These are phyloP conservation scores for Blastobasis lacticolella DNA, from an alignment of 2,888 invertebrate species.

Conservation along the genomic window DNA sequence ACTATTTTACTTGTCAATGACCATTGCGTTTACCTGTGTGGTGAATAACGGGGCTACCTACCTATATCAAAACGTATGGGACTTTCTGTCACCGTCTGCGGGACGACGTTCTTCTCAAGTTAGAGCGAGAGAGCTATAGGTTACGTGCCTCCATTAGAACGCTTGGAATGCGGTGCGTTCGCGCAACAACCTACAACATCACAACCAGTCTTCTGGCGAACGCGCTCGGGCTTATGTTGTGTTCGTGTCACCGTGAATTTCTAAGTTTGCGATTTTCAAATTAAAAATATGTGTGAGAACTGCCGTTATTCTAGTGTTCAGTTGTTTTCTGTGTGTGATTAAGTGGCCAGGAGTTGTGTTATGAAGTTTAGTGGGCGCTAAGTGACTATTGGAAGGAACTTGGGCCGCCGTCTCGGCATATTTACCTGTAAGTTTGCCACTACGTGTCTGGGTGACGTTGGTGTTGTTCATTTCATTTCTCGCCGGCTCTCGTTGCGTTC, in stretches of 20 bases:
- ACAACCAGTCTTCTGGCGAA: conserved; percentile 23
- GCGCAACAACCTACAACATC: conserved; percentile 48
- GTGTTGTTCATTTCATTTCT: conserved; percentile 4
- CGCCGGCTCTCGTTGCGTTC: conserved; percentile 3
- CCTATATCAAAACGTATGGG: conserved; percentile 41
- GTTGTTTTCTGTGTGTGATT: conserved; percentile 45
- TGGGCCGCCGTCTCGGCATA: conserved; percentile 44
- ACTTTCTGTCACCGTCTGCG: conserved; percentile 25
- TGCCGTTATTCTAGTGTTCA: conserved; percentile 49
- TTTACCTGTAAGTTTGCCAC: conserved; percentile 59
- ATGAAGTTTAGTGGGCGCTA: conserved; percentile 66
- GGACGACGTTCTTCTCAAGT: conserved; percentile 6
- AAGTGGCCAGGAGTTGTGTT: conserved; percentile 54
- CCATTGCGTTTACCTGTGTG: conserved; percentile 47
- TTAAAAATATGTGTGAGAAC: conserved; percentile 62
- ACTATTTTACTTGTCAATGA: conserved; percentile 24
- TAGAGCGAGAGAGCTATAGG: conserved; percentile 42
- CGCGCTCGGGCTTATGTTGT: conserved; percentile 50
- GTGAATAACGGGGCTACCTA: conserved; percentile 58
- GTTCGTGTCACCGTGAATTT: conserved; percentile 36
- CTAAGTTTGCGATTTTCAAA: conserved; percentile 30
- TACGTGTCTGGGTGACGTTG: conserved; percentile 64
- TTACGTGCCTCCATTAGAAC: conserved; percentile 46
- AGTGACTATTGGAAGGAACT: conserved; percentile 48
- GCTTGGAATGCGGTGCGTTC: conserved; percentile 66